Evolutionary conservation across 2,113 vertebrate genomes (phyloP).

Genomic region (Shinisaurus crocodilurus): DNA sequence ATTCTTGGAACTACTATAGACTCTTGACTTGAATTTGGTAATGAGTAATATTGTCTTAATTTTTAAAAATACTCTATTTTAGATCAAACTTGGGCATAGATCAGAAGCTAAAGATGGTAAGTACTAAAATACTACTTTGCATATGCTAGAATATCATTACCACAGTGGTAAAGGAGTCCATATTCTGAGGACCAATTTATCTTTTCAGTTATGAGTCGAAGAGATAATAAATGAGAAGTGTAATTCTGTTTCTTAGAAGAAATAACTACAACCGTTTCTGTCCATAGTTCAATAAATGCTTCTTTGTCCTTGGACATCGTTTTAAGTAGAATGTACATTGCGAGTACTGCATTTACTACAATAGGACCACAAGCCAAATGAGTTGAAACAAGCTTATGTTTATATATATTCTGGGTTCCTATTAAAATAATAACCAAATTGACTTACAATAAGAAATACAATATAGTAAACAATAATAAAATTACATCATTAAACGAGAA

Average conservation of each 20-base stretch:
- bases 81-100: conserved; percentile 98
- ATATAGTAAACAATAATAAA: background rate
- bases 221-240: background rate
- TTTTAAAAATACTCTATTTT: conserved; percentile 36
- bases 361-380: background rate
- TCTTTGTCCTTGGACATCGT: background rate
- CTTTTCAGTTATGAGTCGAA: background rate
- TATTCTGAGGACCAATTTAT: background rate
- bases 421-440: background rate
- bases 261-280: background rate
- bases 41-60: background rate
- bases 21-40: background rate
- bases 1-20: background rate
- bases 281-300: background rate
- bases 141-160: background rate
- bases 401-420: background rate
- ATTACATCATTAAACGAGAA: background rate
- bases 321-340: background rate
- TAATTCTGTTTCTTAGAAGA: background rate
- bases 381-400: background rate
- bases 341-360: background rate
- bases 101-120: conserved; percentile 98
- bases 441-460: background rate
- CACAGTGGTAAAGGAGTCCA: background rate
- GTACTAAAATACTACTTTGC: conserved; percentile 46